Evolutionary conservation across 2,888 invertebrate species (phyloP), one percentile per base, ranked within the genome.

Genomic region (Neoscelio sp.): DNA sequence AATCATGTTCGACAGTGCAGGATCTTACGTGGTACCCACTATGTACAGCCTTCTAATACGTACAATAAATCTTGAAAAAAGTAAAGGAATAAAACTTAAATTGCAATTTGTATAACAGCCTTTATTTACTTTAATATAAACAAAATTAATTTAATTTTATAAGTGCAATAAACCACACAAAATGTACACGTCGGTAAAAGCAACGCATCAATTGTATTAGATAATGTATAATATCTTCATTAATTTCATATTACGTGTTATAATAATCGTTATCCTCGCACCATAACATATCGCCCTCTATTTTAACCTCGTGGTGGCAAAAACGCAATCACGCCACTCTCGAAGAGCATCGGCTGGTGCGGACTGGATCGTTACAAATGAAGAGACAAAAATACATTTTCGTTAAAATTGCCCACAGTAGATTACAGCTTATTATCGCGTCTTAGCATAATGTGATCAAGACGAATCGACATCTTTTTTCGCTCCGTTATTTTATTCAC

Each of bases 61-160:
- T n/a, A n/a, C n/a, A n/a, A n/a, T n/a, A n/a, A n/a, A 23, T 23
- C 6, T 23, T 23, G 23, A 23, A 23, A 23, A 4, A 23, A 23
- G 6, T 4, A 23, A 4, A 23, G n/a, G n/a, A 33, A 7, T 33
- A n/a, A 33, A n/a, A 30, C 4, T 26, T 1, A 30, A 50, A 13
- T 48, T 28, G 28, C 26, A 42, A 48, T 78, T 88, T 86, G 84
- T 88, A 87, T 87, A 88, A 89, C 88, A 88, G 89, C 86, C 84
- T 88, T 88, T 89, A 89, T 89, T 88, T 86, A 83, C 84, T 84
- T 77, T 23, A 40, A 46, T 65, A 58, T 60, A 76, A 67, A 28
- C 40, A 8, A 48, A 56, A 68, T 42, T 28, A 68, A 50, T 15
- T 23, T 44, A 12, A 46, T 68, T 20, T 44, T 62, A 35, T 40